Base-by-base conservation (phyloP, 2,797 vertebrate species). In the Eulemur rubriventer region DNA sequence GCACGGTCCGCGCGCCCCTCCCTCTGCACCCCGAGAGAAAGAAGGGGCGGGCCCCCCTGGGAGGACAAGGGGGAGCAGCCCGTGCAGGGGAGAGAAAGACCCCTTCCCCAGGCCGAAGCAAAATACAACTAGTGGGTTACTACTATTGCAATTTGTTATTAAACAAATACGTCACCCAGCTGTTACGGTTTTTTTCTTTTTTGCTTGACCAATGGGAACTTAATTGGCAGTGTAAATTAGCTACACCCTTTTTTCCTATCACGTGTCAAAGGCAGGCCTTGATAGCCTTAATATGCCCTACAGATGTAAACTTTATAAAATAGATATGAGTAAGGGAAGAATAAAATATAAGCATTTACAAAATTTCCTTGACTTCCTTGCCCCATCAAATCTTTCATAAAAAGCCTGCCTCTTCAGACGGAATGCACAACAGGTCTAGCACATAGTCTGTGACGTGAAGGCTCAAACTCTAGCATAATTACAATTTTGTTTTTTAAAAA, bases 11-110 rank as follows among this genome's bases (percentile, higher is more conserved):
- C 0, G 4, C 14, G 5, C n/a, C 26, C 13, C 33, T 8, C 43
- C 35, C 59, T 4, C 22, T 6, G 3, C 35, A 4, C 14, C 7
- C 20, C 4, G 0, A 17, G 5, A 0, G 0, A 22, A 24, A 17
- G 61, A 67, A 4, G n/a, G 17, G 26, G 8, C 0, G 0, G 46
- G 18, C 17, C 0, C 61, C 48, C 20, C 30, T 48, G 17, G 1
- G 35, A 24, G 43, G 16, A 18, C 43, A 6, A 6, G 0, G 10
- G 1, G 35, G 7, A 22, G 5, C 57, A 8, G 48, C 28, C 6
- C 0, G 2, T 20, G 43, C 20, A 4, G 17, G 28, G 6, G 7
- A 38, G 20, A n/a, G 10, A 18, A 76, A 41, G n/a, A 55, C 9
- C 5, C n/a, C 6, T 5, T 24, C 7, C 7, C 4, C 4, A 33